A percentile compares a stretch with the other conserved stretches of the same genome.
Evolutionary conservation across 2,888 invertebrate genomes (phyloP).

Genomic region (Drosophila trichaetosa): DNA sequence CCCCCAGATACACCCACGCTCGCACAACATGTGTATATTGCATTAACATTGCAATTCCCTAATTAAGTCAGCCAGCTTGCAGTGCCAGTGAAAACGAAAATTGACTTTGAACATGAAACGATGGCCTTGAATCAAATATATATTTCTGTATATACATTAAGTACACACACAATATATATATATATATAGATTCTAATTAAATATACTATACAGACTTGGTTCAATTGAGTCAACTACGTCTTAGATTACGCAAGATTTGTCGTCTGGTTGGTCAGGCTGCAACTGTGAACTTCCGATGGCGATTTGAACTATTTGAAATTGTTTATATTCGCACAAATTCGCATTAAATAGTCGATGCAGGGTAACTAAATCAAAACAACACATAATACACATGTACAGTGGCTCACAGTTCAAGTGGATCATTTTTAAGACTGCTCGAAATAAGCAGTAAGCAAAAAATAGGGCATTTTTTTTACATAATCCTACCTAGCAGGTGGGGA

Average conservation of each 20-base stretch:
- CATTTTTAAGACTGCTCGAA: too few relatives aligned
- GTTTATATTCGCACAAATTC: conserved; percentile 34
- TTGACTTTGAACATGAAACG: conserved; percentile 56
- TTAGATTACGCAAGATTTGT: conserved; percentile 67
- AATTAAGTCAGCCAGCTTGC: conserved; percentile 48
- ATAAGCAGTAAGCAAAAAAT: too few relatives aligned
- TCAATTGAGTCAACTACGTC: conserved; percentile 72
- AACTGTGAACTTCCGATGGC: conserved; percentile 48
- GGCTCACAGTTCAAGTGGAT: too few relatives aligned
- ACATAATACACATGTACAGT: conserved; percentile 4
- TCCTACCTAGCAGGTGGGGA: too few relatives aligned
- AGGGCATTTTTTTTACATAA: too few relatives aligned
- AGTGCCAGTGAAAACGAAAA: conserved; percentile 68
- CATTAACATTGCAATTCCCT: conserved; percentile 44
- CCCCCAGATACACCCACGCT: background rate
- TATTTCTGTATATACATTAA: background rate
- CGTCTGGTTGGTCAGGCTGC: conserved; percentile 15
- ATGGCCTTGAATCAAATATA: conserved; percentile 47
- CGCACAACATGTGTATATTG: background rate
- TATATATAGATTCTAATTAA: conserved; percentile 11
- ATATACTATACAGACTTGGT: conserved; percentile 23
- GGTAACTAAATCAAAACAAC: conserved; percentile 10
- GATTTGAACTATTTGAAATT: conserved; percentile 42
- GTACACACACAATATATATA: background rate
- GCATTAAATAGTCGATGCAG: conserved; percentile 7